These are phyloP conservation scores for Gibbula magus DNA, from an alignment of 2,888 invertebrate genomes.

Conservation along the genomic window DNA sequence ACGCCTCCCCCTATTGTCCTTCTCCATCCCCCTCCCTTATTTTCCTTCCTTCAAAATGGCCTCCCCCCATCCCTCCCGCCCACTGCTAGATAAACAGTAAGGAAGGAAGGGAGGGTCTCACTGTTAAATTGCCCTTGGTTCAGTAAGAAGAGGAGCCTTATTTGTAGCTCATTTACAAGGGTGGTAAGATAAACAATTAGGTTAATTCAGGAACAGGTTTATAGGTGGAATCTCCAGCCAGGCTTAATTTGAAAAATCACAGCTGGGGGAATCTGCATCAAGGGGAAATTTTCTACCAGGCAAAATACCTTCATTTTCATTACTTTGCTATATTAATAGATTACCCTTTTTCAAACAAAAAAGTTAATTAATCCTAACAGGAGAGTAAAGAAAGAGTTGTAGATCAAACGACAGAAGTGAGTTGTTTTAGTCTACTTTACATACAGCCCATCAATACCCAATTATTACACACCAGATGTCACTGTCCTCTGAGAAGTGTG, in stretches of 20 bases:
- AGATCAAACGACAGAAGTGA: too few relatives aligned
- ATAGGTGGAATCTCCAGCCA: neutral
- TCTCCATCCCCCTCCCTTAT: neutral
- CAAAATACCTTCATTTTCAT: too few relatives aligned
- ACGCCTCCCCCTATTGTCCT: too few relatives aligned
- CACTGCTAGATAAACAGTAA: neutral
- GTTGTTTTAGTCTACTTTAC: too few relatives aligned
- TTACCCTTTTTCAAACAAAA: too few relatives aligned
- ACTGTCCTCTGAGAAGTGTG: too few relatives aligned
- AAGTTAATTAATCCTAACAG: too few relatives aligned
- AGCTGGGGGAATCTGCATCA: neutral
- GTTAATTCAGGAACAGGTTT: slow-evolving; percentile 11
- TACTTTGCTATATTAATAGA: too few relatives aligned
- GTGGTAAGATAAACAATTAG: slow-evolving; percentile 17
- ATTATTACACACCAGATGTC: too few relatives aligned
- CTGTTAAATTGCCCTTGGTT: neutral
- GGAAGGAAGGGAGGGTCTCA: neutral
- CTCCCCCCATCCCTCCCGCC: neutral
- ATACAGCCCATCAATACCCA: too few relatives aligned
- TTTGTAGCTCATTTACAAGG: neutral
- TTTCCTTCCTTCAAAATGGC: neutral
- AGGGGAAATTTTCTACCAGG: neutral
- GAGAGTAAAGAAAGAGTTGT: too few relatives aligned
- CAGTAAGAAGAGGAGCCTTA: neutral
- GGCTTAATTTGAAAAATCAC: slow-evolving; percentile 11